Percentiles rank a stretch among this genome's conserved stretches.
Conservation (phyloP, 2,888 invertebrate genomes). For the Amiota minor region DNA sequence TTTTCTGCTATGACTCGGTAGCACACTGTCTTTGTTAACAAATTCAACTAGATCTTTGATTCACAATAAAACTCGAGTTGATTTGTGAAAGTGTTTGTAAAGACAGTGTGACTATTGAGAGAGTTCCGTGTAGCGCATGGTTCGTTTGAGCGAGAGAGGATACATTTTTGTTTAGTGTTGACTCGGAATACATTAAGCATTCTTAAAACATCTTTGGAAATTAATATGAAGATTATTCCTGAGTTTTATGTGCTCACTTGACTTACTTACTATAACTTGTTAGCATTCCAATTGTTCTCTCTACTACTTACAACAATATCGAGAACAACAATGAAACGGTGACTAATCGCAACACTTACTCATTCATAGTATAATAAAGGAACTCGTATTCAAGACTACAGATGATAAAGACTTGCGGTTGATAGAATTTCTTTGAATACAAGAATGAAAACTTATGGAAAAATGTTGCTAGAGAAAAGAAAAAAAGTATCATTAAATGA, state of each 20-base stretch:
- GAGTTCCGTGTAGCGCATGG: too few species aligned
- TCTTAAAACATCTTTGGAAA: not conserved
- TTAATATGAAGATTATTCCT: too few species aligned
- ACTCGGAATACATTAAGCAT: not conserved
- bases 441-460: not conserved
- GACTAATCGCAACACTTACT: slow-evolving; percentile 10
- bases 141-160: too few species aligned
- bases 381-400: slow-evolving; percentile 10
- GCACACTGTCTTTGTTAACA: too few species aligned
- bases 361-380: not conserved
- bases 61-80: too few species aligned
- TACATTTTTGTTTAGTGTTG: too few species aligned
- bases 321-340: not conserved
- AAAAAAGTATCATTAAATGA: not conserved
- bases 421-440: not conserved
- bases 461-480: not conserved
- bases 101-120: too few species aligned
- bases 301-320: not conserved
- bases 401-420: not conserved
- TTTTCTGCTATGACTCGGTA: too few species aligned
- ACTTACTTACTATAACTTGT: not conserved
- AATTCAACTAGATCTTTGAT: too few species aligned
- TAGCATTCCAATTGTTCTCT: not conserved
- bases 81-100: too few species aligned
- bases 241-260: too few species aligned